A percentile compares a stretch with the other conserved stretches of the same genome.
These are phyloP conservation scores for Mugil cephalus DNA, from an alignment of 2,113 vertebrate species.

Conservation along the genomic window DNA sequence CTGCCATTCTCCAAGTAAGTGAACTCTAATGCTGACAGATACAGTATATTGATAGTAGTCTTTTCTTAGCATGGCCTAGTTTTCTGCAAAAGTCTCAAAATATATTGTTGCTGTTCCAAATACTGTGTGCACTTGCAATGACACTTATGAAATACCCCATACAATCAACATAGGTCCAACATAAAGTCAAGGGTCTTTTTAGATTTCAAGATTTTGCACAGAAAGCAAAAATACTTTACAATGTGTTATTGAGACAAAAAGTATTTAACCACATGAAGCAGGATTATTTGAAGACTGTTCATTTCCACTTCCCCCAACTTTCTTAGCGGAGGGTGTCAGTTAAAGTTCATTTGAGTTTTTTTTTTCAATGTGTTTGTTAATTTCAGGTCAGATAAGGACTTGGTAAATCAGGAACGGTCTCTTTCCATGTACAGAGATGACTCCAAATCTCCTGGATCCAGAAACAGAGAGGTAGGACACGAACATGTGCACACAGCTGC, in stretches of 20 bases:
- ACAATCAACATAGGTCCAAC: neutral
- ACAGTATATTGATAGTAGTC: too few species aligned
- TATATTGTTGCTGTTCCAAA: neutral
- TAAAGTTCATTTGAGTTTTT: neutral
- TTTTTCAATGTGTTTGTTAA: conserved; percentile 11
- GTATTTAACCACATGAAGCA: too few species aligned
- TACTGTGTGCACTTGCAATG: too few species aligned
- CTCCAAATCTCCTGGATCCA: conserved; percentile 78
- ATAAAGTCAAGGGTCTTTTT: neutral
- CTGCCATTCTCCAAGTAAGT: conserved; percentile 88
- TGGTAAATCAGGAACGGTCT: conserved; percentile 84
- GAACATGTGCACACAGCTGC: neutral
- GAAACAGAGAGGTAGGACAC: conserved; percentile 78
- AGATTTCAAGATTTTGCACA: neutral
- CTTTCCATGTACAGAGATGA: conserved; percentile 82
- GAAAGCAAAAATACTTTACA: too few species aligned
- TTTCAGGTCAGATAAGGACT: conserved; percentile 86
- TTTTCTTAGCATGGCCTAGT: too few species aligned
- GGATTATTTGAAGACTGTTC: too few species aligned
- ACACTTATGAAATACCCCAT: neutral
- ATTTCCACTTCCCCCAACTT: too few species aligned
- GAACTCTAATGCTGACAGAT: too few species aligned
- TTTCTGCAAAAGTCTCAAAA: neutral
- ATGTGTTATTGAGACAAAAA: too few species aligned
- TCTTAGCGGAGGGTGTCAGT: too few species aligned